Evolutionary conservation across 2,797 vertebrate genomes (phyloP).

Genomic region (Ceryle rudis): DNA sequence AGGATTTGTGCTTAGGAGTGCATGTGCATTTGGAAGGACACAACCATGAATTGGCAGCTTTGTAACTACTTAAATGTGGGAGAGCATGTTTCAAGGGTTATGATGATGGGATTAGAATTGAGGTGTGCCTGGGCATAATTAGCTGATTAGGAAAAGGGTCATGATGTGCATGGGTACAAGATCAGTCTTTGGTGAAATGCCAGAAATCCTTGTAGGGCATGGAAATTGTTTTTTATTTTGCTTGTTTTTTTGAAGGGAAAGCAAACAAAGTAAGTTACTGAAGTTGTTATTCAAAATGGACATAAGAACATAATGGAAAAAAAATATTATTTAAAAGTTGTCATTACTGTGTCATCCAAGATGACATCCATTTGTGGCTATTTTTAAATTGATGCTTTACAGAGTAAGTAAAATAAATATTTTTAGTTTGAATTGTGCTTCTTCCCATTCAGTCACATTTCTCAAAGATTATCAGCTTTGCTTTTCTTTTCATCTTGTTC

Average conservation of each 20-base stretch:
- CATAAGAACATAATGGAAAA: not conserved
- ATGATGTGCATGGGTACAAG: not conserved
- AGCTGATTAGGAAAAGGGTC: not conserved
- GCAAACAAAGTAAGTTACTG: not conserved
- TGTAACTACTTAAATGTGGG: not conserved
- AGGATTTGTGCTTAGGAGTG: not conserved
- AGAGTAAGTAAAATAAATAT: not conserved
- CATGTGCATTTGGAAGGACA: not conserved
- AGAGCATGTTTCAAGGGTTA: not conserved
- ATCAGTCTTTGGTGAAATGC: not conserved
- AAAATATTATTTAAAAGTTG: not conserved
- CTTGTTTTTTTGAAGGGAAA: not conserved
- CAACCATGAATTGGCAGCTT: not conserved
- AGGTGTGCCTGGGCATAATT: not conserved
- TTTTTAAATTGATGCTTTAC: not conserved
- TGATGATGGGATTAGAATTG: not conserved
- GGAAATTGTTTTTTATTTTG: not conserved
- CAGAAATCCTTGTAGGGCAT: no score
- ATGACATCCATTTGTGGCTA: not conserved
- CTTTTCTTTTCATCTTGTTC: not conserved
- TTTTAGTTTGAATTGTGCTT: not conserved
- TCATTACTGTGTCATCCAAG: not conserved
- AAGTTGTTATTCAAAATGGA: not conserved
- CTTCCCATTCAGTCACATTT: not conserved
- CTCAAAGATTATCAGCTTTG: not conserved